Conservation (phyloP, 2,888 invertebrate species). For the Anthophora plumipes region DNA sequence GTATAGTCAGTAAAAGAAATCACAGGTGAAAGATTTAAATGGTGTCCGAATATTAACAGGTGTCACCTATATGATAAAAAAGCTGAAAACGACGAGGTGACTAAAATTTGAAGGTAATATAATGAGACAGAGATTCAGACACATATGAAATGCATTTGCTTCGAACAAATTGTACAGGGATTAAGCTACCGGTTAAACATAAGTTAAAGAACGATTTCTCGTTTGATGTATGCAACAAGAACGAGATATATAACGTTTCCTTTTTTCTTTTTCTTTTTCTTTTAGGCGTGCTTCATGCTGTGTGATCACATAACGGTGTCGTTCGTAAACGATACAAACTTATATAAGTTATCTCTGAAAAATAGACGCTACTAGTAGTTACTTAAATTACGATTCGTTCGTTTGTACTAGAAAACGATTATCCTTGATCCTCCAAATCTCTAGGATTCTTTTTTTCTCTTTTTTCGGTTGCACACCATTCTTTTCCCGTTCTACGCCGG, state of each 20-base stretch:
- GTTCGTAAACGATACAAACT: conserved; percentile 50
- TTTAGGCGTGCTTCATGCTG: conserved; percentile 23
- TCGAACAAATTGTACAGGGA: conserved; percentile 62
- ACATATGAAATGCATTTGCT: conserved; percentile 66
- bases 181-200: conserved; percentile 57
- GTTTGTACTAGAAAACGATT: conserved; percentile 64
- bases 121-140: conserved; percentile 61
- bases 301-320: conserved; percentile 19
- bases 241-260: conserved; percentile 7
- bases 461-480: background rate
- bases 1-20: no score
- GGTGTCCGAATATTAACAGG: no score
- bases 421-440: conserved; percentile 19
- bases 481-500: background rate
- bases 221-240: conserved; percentile 19
- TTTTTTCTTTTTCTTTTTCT: background rate
- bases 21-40: no score
- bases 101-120: conserved; percentile 40
- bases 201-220: conserved; percentile 22
- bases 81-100: conserved; percentile 25
- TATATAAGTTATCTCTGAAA: conserved; percentile 45
- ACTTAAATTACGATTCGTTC: conserved; percentile 63
- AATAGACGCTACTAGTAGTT: conserved; percentile 48
- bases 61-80: no score
- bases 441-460: background rate